These are phyloP conservation scores for Diachrysia chrysitis DNA, from an alignment of 2,888 invertebrate genomes.

Conservation along the genomic window DNA sequence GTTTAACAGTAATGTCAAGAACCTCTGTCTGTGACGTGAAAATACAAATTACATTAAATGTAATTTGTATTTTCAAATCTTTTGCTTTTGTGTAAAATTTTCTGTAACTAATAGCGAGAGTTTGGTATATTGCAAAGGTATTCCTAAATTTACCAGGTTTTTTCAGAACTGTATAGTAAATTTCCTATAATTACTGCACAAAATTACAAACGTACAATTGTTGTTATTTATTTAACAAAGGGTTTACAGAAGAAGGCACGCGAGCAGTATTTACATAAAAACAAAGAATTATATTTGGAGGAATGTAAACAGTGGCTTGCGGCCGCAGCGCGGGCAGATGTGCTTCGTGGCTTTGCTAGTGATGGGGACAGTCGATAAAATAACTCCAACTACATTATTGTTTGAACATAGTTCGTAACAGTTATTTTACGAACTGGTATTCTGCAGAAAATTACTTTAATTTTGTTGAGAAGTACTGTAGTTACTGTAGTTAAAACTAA, in stretches of 20 bases:
- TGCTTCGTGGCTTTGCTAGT: constrained; percentile 62
- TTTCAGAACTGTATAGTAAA: constrained; percentile 42
- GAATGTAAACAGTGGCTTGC: constrained; percentile 65
- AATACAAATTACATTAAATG: not conserved
- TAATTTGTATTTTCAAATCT: not conserved
- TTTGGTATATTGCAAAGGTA: no score
- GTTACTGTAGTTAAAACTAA: no score
- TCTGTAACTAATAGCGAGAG: not conserved
- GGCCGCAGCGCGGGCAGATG: constrained; percentile 66
- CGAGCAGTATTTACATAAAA: constrained; percentile 68
- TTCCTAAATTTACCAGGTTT: constrained; percentile 11
- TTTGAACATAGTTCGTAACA: not conserved
- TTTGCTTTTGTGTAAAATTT: not conserved
- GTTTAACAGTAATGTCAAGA: constrained; percentile 20
- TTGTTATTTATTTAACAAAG: constrained; percentile 58
- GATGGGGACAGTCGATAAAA: constrained; percentile 45
- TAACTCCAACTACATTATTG: constrained; percentile 18
- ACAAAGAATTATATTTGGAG: constrained; percentile 73
- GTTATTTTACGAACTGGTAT: no score
- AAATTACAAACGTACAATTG: constrained; percentile 54
- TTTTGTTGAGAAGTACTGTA: no score
- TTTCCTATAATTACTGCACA: constrained; percentile 42
- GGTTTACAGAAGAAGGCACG: constrained; percentile 59
- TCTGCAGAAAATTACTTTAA: no score
- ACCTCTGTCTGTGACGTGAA: not conserved